Percentiles rank a stretch among this genome's conserved stretches.
Conservation (phyloP, 2,888 invertebrate species). For the Pseudococcus longispinus region DNA sequence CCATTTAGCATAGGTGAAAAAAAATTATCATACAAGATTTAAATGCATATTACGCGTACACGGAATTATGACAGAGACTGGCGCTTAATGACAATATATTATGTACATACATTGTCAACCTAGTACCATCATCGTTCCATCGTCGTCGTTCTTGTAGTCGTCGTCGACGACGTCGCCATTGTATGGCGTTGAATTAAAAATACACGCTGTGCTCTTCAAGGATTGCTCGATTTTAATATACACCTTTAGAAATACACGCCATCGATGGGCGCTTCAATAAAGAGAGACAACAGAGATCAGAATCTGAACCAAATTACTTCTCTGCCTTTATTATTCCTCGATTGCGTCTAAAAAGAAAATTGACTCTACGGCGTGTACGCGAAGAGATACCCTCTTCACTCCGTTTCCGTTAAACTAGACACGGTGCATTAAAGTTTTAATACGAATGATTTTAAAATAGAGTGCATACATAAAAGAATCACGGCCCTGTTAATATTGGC, state of each 20-base stretch:
- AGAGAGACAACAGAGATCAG: slow-evolving; percentile 17
- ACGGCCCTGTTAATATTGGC: slow-evolving; percentile 9
- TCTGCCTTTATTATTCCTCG: slow-evolving; percentile 24
- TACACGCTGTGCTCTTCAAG: slow-evolving; percentile 52
- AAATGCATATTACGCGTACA: neutral
- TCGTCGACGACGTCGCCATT: neutral
- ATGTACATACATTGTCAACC: slow-evolving; percentile 23
- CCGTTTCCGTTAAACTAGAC: slow-evolving; percentile 15
- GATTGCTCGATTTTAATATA: slow-evolving; percentile 46
- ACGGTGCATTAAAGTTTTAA: slow-evolving; percentile 37
- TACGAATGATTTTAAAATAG: slow-evolving; percentile 38
- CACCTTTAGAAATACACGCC: slow-evolving; percentile 24
- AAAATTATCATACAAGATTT: slow-evolving; percentile 25
- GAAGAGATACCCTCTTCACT: neutral
- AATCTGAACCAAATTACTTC: slow-evolving; percentile 37
- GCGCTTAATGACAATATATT: slow-evolving; percentile 16
- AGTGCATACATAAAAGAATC: slow-evolving; percentile 38
- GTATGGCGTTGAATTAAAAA: slow-evolving; percentile 46
- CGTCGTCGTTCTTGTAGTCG: no score
- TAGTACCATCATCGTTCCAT: neutral
- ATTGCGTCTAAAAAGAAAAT: slow-evolving; percentile 23
- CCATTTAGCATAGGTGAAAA: neutral
- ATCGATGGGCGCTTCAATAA: slow-evolving; percentile 31
- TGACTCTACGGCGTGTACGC: slow-evolving; percentile 10
- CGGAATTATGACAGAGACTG: neutral